Base-by-base conservation (phyloP, 2,888 invertebrate genomes). In the Heliconius hortense region DNA sequence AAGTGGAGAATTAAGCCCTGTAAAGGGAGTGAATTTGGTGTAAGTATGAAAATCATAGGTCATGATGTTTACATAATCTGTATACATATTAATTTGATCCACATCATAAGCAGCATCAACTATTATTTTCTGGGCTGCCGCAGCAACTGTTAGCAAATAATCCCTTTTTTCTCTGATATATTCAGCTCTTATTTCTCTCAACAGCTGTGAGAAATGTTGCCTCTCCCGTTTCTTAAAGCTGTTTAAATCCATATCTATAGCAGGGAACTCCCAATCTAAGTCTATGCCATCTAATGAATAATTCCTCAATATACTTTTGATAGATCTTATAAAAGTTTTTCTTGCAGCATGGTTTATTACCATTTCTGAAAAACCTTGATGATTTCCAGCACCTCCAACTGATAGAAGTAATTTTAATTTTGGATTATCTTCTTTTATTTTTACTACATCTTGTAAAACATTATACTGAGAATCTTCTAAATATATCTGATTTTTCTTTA, bases 1-100 rank as follows among this genome's bases (percentile, higher is more conserved):
- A 4, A 98, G 89, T 0, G 98, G 98, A 0, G 98, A 95, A 89
- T 98, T 98, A 21, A 97, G 92, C 0, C 97, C 97, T 26, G 98
- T 98, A 81, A 97, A 96, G 1, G 98, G 98, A 2, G 96, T 96
- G 78, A 95, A 95, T 86, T 95, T 94, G 7, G 96, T 95, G 84
- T 95, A 98, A 84, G 95, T 96, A 88, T 98, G 98, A 84, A 96
- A 98, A 87, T 98, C 98, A 85, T 98, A 98, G 0, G 97, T 95
- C 98, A 98, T 98, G n/a, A 98, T 85, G 87, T 97, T 98, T 0
- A 98, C 95, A 91, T 95, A 97, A 88, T 98, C 98, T 0, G 96
- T 96, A 85, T 96, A 98, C 94, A 96, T 91, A 81, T 97, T 97
- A 77, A 98, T 94, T 86, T 96, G 95, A 28, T 95, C 93, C 18